Evolutionary conservation across 2,888 invertebrate species (phyloP).

Genomic region (Bembecia ichneumoniformis): DNA sequence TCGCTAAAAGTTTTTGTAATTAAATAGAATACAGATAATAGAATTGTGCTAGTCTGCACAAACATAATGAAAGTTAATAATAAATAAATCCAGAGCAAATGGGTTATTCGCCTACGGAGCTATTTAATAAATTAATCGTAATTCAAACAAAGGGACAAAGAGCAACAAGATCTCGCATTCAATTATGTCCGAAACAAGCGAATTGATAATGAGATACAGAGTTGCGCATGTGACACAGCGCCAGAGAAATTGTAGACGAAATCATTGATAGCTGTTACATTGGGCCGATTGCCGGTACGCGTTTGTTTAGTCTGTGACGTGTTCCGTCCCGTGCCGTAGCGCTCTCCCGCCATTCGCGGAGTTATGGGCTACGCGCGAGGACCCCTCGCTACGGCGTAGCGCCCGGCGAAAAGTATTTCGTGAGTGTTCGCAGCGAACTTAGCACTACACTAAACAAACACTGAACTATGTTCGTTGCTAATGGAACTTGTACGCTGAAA

Average conservation of each 20-base stretch:
- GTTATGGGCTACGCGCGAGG: conserved; percentile 39
- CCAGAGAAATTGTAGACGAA: background rate
- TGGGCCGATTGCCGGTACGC: background rate
- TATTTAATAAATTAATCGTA: background rate
- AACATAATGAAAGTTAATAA: background rate
- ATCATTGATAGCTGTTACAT: background rate
- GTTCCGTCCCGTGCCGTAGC: background rate
- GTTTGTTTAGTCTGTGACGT: conserved; percentile 7
- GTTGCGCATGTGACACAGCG: conserved; percentile 1
- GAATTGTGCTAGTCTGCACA: too few relatives aligned
- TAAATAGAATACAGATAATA: too few relatives aligned
- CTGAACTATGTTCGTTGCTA: conserved; percentile 1
- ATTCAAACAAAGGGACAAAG: background rate
- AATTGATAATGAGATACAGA: conserved; percentile 20
- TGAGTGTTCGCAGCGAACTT: conserved; percentile 2
- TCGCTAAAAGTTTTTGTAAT: too few relatives aligned
- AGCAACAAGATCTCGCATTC: conserved; percentile 32
- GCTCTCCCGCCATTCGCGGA: conserved; percentile 39
- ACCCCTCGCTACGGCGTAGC: conserved; percentile 42
- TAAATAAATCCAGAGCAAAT: background rate
- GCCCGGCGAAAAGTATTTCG: conserved; percentile 15
- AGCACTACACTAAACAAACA: background rate
- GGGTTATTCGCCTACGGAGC: background rate
- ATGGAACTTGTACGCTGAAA: conserved; percentile 2
- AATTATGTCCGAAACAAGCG: conserved; percentile 31